Evolutionary conservation across 2,113 vertebrate genomes (phyloP), one percentile per base, ranked within the genome.

Genomic region (Rattus norvegicus): DNA sequence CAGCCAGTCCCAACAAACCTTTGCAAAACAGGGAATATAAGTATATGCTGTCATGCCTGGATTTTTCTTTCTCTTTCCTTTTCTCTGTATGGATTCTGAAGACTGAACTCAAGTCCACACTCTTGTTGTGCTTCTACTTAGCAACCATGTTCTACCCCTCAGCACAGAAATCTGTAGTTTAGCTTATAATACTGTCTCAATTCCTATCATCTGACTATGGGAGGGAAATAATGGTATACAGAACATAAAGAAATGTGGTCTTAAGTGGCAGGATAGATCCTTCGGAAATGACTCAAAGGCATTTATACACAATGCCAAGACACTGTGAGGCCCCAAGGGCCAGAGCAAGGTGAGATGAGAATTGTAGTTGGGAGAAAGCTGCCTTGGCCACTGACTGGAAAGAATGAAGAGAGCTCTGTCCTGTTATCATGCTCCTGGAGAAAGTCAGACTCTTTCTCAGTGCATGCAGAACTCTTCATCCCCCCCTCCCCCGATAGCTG

Each of bases 401-500:
- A 36, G 56, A 85, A 80, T 76, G 14, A 26, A 20, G 70, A 7
- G 2, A 30, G 22, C 59, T 39, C 19, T 69, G 33, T 8, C 61
- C 83, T 59, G 9, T 39, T 43, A 8, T 54, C 4, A 9, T 91
- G 72, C 83, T 91, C 13, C 39, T 63, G 56, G 47, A 67, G 79
- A 89, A 92, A 69, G 33, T 52, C 22, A 28, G 59, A 52, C 28
- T 75, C 84, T 43, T 39, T 87, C 47, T n/a, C 70, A 14, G 9
- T 80, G 81, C 19, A 16, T 22, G 24, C 36, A 24, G 36, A 52
- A 91, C 72, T 26, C n/a, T 76, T 87, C 63, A 1, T 80, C 36
- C 81, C 83, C 83, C 30, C 86, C 94, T 43, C 43, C 85, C 90
- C 69, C 90, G 96, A 96, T 93, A 92, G 36, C 88, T 88, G 47